Conservation (phyloP, 2,797 vertebrate genomes). For the Galago senegalensis region DNA sequence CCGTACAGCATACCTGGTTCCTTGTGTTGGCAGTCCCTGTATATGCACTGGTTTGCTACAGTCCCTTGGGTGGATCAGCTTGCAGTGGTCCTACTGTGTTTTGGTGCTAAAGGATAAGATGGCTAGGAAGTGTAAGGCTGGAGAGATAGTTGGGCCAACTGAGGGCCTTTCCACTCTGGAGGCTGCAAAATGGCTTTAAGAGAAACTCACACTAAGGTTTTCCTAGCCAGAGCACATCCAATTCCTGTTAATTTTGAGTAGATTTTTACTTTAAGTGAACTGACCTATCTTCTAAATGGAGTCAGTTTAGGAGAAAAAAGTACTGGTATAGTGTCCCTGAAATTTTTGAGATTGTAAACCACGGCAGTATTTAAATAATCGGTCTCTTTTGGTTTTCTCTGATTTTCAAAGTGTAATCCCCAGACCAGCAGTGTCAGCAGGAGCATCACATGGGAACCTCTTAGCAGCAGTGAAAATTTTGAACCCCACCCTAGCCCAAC, state of each 20-base stretch:
- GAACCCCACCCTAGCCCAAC: background rate
- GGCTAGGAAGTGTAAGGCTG: background rate
- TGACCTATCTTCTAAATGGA: constrained; percentile 16
- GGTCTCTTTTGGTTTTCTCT: constrained; percentile 33
- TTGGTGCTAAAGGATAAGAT: background rate
- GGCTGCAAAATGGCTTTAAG: background rate
- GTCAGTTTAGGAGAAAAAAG: constrained; percentile 15
- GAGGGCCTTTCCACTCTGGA: background rate
- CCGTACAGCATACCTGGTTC: no score
- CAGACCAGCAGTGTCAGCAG: background rate
- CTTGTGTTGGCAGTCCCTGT: no score
- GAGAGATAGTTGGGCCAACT: background rate
- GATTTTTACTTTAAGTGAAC: constrained; percentile 35
- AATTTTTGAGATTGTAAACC: constrained; percentile 26
- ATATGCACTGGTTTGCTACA: no score
- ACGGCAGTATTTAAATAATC: background rate
- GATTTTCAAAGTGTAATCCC: background rate
- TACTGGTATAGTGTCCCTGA: background rate
- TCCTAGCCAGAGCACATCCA: background rate
- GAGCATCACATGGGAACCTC: background rate
- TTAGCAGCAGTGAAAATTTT: background rate
- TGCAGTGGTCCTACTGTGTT: background rate
- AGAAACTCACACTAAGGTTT: background rate
- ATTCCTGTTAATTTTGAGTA: constrained; percentile 11
- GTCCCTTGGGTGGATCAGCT: no score